Conservation (phyloP, 2,888 invertebrate genomes). For the Mimas tiliae region DNA sequence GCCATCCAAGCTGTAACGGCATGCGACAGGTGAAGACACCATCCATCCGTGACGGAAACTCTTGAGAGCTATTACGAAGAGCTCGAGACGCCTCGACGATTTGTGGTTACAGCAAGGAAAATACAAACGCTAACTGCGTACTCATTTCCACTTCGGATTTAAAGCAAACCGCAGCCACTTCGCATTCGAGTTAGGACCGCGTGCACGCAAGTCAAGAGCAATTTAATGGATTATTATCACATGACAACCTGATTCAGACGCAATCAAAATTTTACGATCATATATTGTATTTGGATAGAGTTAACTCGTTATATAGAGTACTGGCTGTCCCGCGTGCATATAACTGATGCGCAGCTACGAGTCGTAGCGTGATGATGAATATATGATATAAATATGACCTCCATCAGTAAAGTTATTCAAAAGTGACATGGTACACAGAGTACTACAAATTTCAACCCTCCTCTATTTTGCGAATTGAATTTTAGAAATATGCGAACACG, state of each 20-base stretch:
- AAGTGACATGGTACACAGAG: no score
- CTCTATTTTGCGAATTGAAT: no score
- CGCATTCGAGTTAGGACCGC: conserved; percentile 48
- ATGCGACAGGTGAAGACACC: conserved; percentile 67
- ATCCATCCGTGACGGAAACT: conserved; percentile 57
- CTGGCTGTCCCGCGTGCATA: no score
- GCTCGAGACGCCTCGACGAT: conserved; percentile 56
- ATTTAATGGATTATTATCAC: conserved; percentile 36
- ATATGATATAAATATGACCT: no score
- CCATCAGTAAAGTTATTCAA: no score
- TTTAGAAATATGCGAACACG: no score
- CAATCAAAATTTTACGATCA: conserved; percentile 1
- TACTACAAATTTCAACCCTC: no score
- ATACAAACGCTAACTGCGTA: conserved; percentile 63
- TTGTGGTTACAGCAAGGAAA: conserved; percentile 69
- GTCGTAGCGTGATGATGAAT: no score
- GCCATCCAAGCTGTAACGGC: conserved; percentile 54
- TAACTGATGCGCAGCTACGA: no score
- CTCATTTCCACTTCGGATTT: conserved; percentile 75
- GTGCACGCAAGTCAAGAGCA: conserved; percentile 38
- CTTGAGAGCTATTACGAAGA: conserved; percentile 59
- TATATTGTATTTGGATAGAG: background rate
- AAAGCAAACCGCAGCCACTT: conserved; percentile 69
- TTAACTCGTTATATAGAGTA: no score
- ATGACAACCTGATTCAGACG: conserved; percentile 3